Conservation (phyloP, 1,140 invertebrate species). For the Micrasema minimum region DNA sequence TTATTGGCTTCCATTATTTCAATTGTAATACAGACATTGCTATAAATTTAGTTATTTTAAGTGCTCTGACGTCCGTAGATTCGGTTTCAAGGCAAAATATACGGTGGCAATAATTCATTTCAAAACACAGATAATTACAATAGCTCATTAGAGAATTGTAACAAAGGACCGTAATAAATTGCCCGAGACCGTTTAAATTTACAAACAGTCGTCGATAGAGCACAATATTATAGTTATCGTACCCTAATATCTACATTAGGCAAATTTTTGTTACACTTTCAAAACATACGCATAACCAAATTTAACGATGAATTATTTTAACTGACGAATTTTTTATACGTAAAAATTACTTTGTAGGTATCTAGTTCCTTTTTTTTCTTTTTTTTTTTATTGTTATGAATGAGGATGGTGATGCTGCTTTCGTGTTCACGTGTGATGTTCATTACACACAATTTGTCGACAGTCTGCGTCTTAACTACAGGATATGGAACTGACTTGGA, state of each 20-base stretch:
- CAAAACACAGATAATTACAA: conserved; percentile 15
- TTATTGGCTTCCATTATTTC: conserved; percentile 14
- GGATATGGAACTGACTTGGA: too few relatives aligned
- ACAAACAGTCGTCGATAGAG: not conserved
- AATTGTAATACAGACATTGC: conserved; percentile 18
- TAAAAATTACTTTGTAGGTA: too few relatives aligned
- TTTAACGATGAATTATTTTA: too few relatives aligned
- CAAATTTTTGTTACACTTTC: not conserved
- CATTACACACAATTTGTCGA: too few relatives aligned
- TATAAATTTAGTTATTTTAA: conserved; percentile 16
- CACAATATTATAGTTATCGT: not conserved
- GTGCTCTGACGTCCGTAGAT: conserved; percentile 3
- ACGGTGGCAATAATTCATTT: conserved; percentile 21
- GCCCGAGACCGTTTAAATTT: conserved; percentile 22
- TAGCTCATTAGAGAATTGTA: conserved; percentile 25
- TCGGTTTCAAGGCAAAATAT: conserved; percentile 13
- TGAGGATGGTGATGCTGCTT: too few relatives aligned
- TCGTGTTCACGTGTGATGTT: too few relatives aligned
- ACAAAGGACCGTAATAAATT: conserved; percentile 31
- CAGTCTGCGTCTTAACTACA: too few relatives aligned
- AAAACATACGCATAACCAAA: not conserved
- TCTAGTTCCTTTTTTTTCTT: too few relatives aligned
- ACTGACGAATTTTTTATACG: too few relatives aligned
- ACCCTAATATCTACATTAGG: not conserved
- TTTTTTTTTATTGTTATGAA: too few relatives aligned